These are phyloP conservation scores for Herminia tarsipennalis DNA, from an alignment of 2,888 invertebrate genomes.

Conservation along the genomic window DNA sequence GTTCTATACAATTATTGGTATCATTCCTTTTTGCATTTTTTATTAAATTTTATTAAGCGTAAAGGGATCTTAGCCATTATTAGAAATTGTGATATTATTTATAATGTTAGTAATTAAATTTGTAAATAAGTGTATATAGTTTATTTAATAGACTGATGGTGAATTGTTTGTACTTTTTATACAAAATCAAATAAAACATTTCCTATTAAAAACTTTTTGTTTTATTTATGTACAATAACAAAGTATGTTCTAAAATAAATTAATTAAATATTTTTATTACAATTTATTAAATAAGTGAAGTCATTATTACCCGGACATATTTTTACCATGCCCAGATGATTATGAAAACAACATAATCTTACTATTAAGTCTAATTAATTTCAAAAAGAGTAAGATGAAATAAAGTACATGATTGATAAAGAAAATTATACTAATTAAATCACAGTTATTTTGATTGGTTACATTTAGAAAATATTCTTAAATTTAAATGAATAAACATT, in stretches of 20 bases:
- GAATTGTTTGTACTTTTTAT: constrained; percentile 37
- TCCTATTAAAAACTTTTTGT: constrained; percentile 7
- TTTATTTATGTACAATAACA: constrained; percentile 19
- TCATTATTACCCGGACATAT: no score
- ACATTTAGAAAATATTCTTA: constrained; percentile 6
- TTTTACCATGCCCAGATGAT: no score
- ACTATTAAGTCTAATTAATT: no score
- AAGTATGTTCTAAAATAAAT: not conserved
- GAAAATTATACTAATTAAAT: constrained; percentile 30
- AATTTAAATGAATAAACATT: constrained; percentile 23
- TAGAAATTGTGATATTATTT: constrained; percentile 16
- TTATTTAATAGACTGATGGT: constrained; percentile 55
- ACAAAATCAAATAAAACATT: constrained; percentile 36
- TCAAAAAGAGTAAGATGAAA: no score
- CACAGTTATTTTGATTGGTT: constrained; percentile 58
- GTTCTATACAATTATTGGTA: no score
- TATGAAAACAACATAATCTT: no score
- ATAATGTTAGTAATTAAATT: constrained; percentile 5
- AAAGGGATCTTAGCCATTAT: constrained; percentile 3
- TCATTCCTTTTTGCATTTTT: no score
- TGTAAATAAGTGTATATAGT: constrained; percentile 47
- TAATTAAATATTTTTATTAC: no score
- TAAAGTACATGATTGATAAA: not conserved
- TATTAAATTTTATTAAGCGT: not conserved
- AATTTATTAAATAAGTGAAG: no score